Base-by-base conservation (phyloP, 1,140 invertebrate genomes). In the Zaprionus vittiger region DNA sequence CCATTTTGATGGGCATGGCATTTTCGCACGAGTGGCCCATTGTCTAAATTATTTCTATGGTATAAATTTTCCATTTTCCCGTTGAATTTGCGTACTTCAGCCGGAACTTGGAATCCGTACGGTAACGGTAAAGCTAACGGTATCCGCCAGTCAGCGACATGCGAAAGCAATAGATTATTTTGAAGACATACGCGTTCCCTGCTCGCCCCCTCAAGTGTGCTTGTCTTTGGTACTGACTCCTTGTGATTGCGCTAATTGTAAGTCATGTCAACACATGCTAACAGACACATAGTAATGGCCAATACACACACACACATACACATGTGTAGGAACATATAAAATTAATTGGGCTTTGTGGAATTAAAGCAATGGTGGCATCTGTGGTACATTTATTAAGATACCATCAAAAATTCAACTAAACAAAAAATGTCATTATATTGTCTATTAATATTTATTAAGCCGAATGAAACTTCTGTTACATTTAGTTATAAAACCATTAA, bases 21-120 rank as follows among this genome's bases (percentile, higher is more conserved):
- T 89, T 82, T 89, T 85, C 81, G 84, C 84, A 89, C 84, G 84
- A 87, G 84, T 87, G 84, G 73, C 41, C 81, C 81, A 89, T 87
- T 89, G 84, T 89, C 84, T 89, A 87, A 87, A 87, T 87, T 79
- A 87, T 87, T 87, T 89, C 81, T 70, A 89, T 87, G 81, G 81
- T 69, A 63, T 63, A 69, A 62, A 87, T 65, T 76, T 76, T 76
- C 41, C 7, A 78, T 81, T 83, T 84, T 83, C 66, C 72, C 72
- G 72, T 80, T 82, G 59, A 85, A 82, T 86, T 86, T 86, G 82
- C 79, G 74, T 75, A 52, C 31, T 67, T 63, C 24, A 60, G 60
- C 28, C 24, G 41, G 44, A 57, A 63, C 41, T 69, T 41, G 47
- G 38, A 54, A 15, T 15, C 37, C 37, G 44, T 38, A 52, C 37